Evolutionary conservation across 2,797 vertebrate genomes (phyloP).

Genomic region (Todus mexicanus): DNA sequence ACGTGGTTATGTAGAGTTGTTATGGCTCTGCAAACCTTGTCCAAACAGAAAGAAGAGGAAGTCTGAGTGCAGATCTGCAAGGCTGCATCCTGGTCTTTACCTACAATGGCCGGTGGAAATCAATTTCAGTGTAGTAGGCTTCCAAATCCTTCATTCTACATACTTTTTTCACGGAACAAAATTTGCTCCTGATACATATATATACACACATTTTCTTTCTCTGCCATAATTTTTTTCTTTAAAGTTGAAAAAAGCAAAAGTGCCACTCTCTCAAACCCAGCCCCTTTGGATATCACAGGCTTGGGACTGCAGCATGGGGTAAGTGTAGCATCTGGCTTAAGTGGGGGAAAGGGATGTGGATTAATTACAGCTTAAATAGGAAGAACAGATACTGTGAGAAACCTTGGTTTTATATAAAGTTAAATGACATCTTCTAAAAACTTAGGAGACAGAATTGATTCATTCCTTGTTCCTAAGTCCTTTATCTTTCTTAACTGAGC

Average conservation of each 20-base stretch:
- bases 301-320: neutral
- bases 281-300: neutral
- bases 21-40: neutral
- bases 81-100: neutral
- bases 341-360: neutral
- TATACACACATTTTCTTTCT: neutral
- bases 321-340: neutral
- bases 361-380: neutral
- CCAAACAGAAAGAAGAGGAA: neutral
- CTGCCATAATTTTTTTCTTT: neutral
- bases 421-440: neutral
- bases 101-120: neutral
- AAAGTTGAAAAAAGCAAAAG: neutral
- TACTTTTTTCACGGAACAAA: neutral
- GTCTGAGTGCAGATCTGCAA: neutral
- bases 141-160: neutral
- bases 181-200: neutral
- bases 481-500: neutral
- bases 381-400: neutral
- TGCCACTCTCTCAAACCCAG: neutral
- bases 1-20: neutral
- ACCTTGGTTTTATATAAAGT: neutral
- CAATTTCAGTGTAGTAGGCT: neutral
- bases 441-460: neutral
- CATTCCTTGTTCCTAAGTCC: neutral